Percentiles rank a stretch among this genome's conserved stretches.
phyloP scores from a whole-genome alignment of 2,113 vertebrate species.

The Pleuronectes platessa region DNA sequence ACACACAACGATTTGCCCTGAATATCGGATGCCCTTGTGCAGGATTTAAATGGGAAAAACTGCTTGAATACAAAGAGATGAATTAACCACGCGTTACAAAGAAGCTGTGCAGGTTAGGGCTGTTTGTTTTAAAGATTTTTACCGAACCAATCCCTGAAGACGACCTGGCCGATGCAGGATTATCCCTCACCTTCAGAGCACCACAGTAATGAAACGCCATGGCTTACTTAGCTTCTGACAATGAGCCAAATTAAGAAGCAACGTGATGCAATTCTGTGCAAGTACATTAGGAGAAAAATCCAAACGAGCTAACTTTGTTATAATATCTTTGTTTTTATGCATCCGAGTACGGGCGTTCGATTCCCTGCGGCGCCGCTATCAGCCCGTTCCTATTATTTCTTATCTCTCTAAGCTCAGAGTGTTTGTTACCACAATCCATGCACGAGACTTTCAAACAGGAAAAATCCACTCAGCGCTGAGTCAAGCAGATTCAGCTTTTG shows the following conservation, averaged over 20 bases:
- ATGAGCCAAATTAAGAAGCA: constrained; percentile 15
- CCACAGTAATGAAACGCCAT: background rate
- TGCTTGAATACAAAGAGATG: too few relatives aligned
- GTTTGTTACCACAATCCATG: background rate
- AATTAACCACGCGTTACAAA: too few relatives aligned
- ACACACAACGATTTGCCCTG: constrained; percentile 27
- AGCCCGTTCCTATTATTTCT: background rate
- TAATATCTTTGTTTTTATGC: constrained; percentile 6
- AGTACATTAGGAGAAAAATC: constrained; percentile 6
- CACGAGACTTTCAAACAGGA: background rate
- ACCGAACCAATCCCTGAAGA: background rate
- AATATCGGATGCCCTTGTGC: constrained; percentile 23
- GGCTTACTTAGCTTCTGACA: background rate
- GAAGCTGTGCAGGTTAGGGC: too few relatives aligned
- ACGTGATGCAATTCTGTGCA: constrained; percentile 51
- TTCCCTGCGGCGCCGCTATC: background rate
- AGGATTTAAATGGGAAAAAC: constrained; percentile 21
- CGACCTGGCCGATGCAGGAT: background rate
- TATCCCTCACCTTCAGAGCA: background rate
- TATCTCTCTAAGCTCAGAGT: background rate
- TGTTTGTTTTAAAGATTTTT: background rate
- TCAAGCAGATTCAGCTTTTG: background rate
- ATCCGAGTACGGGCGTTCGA: constrained; percentile 3
- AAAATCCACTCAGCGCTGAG: too few relatives aligned
- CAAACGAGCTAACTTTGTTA: constrained; percentile 1